phyloP scores from a whole-genome alignment of 64 coral and sea anemone genomes.

The Actinia equina region DNA sequence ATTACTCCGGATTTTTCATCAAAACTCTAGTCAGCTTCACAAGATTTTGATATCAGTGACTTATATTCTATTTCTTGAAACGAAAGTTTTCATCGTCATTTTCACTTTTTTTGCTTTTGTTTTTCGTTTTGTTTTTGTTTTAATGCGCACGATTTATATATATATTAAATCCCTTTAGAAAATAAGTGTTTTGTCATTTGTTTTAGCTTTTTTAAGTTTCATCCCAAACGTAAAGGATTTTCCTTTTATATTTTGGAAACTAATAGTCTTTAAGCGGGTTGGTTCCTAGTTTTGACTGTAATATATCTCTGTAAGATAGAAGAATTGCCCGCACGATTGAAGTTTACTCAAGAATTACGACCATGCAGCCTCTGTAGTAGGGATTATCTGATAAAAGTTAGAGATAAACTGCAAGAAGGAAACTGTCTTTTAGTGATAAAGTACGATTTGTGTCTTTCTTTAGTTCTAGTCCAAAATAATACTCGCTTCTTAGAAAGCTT shows the following conservation, averaged over 20 bases:
- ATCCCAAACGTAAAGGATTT: neutral
- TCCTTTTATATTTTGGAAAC: neutral
- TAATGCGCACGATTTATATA: too few relatives aligned
- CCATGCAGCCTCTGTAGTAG: neutral
- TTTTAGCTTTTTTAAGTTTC: neutral
- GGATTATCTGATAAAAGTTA: slow-evolving; percentile 9
- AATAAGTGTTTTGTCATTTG: neutral
- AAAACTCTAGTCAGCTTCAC: neutral
- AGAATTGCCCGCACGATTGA: neutral
- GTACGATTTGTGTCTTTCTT: neutral
- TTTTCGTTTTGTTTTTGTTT: neutral
- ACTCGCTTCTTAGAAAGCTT: neutral
- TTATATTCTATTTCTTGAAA: neutral
- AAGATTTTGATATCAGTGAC: neutral
- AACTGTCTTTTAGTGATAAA: neutral
- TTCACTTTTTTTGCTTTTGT: neutral
- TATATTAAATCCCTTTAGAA: too few relatives aligned
- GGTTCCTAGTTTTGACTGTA: neutral
- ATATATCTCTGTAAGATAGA: neutral
- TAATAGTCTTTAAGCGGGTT: neutral
- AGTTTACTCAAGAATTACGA: slow-evolving; percentile 7
- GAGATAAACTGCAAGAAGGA: neutral
- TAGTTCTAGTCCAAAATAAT: neutral
- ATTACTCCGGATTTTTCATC: neutral
- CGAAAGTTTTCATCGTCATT: neutral